phyloP scores from a whole-genome alignment of 2,113 vertebrate species.

The Marcusenius ussheri region DNA sequence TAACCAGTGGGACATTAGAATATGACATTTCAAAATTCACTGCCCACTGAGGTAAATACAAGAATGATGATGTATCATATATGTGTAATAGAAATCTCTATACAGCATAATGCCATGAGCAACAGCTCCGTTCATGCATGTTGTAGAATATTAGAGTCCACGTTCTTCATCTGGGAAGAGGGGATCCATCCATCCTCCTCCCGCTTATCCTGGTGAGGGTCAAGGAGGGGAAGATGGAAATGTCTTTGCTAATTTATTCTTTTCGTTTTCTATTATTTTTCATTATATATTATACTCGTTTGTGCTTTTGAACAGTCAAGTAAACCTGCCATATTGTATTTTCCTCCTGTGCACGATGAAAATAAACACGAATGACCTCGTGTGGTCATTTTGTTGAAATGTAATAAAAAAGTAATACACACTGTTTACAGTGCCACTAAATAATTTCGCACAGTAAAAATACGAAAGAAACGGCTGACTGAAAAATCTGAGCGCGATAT shows the following conservation, averaged over 20 bases:
- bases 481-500: neutral
- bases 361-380: neutral
- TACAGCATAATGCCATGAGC: neutral
- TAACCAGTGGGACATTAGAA: neutral
- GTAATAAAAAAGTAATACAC: neutral
- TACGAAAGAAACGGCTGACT: neutral
- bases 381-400: neutral
- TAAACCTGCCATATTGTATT: neutral
- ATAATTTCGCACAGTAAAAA: neutral
- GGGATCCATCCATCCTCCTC: neutral
- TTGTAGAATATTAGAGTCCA: neutral
- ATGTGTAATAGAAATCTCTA: neutral
- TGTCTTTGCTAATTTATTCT: neutral
- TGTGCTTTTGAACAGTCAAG: neutral
- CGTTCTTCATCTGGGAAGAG: neutral
- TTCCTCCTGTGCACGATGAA: neutral
- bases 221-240: neutral
- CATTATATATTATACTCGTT: neutral
- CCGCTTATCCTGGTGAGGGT: neutral
- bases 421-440: neutral
- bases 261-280: neutral
- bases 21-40: slow-evolving; percentile 1
- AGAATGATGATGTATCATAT: neutral
- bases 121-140: neutral
- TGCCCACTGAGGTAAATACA: neutral